A percentile compares a stretch with the other conserved stretches of the same genome.
These are phyloP conservation scores for Tyria jacobaeae DNA, from an alignment of 2,888 invertebrate species.

Conservation along the genomic window DNA sequence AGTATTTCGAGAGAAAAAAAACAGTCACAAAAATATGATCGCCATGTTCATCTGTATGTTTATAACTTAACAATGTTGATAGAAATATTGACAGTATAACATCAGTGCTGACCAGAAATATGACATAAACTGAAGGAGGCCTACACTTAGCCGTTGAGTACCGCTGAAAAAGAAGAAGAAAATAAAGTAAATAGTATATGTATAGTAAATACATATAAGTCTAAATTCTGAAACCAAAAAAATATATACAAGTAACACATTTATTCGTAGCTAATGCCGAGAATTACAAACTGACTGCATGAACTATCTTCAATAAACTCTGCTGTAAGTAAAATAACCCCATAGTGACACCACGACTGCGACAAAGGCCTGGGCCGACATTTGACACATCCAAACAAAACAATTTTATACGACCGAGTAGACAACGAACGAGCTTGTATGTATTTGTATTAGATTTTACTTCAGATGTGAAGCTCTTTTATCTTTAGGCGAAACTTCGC, in stretches of 20 bases:
- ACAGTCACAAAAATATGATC: too few relatives aligned
- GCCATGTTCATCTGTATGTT: too few relatives aligned
- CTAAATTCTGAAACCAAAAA: background rate
- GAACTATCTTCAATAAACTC: background rate
- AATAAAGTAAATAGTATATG: too few relatives aligned
- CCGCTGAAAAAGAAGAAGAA: too few relatives aligned
- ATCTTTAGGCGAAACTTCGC: conserved; percentile 55
- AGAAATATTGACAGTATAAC: too few relatives aligned
- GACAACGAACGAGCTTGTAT: conserved; percentile 24
- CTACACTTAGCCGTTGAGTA: too few relatives aligned
- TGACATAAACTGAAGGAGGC: too few relatives aligned
- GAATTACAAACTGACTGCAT: background rate
- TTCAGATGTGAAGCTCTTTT: conserved; percentile 55
- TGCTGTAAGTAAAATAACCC: background rate
- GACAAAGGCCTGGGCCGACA: background rate
- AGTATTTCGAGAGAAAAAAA: too few relatives aligned
- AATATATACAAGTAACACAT: too few relatives aligned
- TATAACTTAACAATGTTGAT: too few relatives aligned
- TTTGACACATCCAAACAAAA: conserved; percentile 9
- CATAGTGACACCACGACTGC: background rate
- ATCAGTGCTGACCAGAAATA: too few relatives aligned
- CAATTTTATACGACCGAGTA: conserved; percentile 14
- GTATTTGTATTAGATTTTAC: conserved; percentile 45
- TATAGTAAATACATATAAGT: background rate
- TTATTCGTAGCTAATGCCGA: background rate